Evolutionary conservation across 2,888 invertebrate genomes (phyloP).

Genomic region (Poecilobothrus nobilitatus): DNA sequence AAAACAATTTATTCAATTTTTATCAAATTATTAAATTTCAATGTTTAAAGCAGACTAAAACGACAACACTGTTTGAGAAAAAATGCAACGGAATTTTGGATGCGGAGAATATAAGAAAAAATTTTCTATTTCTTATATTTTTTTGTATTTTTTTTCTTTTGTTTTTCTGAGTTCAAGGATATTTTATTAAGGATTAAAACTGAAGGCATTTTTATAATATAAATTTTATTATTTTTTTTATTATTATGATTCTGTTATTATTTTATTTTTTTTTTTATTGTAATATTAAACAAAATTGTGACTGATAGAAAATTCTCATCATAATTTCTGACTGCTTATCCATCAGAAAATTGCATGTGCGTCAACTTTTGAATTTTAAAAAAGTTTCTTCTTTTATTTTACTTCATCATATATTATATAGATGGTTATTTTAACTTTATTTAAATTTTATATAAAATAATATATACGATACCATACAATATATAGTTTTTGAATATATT

Average conservation of each 20-base stretch:
- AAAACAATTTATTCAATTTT: no score
- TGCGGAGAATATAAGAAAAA: no score
- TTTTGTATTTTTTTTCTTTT: not conserved
- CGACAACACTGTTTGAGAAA: not conserved
- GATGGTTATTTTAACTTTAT: no score
- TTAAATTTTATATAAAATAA: no score
- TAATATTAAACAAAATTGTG: not conserved
- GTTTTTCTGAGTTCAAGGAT: not conserved
- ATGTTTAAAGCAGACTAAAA: no score
- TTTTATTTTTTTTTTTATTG: not conserved
- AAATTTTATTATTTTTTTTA: not conserved
- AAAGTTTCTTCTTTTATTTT: not conserved
- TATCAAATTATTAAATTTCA: no score
- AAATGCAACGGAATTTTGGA: not conserved
- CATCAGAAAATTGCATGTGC: constrained; percentile 3
- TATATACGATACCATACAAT: no score
- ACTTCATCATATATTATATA: no score
- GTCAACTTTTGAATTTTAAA: constrained; percentile 6
- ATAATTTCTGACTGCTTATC: constrained; percentile 3
- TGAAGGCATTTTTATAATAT: not conserved
- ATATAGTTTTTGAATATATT: not conserved
- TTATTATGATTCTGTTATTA: not conserved
- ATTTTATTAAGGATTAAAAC: constrained; percentile 1
- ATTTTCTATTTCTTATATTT: no score
- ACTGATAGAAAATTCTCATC: constrained; percentile 6